Conservation (phyloP, 2,797 vertebrate species). For the Clarias laeviceps region DNA sequence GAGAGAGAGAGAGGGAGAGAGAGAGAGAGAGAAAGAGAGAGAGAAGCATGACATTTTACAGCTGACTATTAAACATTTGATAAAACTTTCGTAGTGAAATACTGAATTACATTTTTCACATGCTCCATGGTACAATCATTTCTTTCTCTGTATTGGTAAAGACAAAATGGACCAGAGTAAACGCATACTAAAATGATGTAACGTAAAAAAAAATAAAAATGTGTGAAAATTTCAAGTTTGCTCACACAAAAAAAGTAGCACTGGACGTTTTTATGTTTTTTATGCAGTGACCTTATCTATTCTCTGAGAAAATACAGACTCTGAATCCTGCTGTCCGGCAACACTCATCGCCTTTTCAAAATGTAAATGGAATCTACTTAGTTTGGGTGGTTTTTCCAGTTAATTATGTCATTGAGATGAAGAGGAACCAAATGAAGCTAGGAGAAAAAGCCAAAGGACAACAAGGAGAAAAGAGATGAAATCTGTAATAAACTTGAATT, state of each 20-base stretch:
- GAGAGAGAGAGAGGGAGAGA: constrained; percentile 28
- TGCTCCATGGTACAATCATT: constrained; percentile 40
- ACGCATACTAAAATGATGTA: constrained; percentile 44
- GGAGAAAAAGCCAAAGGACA: constrained; percentile 93
- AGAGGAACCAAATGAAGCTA: constrained; percentile 89
- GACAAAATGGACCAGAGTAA: constrained; percentile 40
- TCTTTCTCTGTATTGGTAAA: constrained; percentile 38
- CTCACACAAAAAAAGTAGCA: not conserved
- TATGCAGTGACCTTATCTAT: no score
- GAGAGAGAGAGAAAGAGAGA: constrained; percentile 14
- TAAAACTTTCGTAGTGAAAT: constrained; percentile 51
- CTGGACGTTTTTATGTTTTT: not conserved
- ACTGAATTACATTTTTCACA: constrained; percentile 48
- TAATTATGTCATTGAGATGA: constrained; percentile 95
- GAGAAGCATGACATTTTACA: constrained; percentile 48
- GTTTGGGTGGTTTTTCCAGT: constrained; percentile 84
- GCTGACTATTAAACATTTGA: constrained; percentile 52
- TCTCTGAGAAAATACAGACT: constrained; percentile 55
- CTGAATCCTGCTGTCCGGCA: constrained; percentile 62
- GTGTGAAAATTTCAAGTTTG: constrained; percentile 32
- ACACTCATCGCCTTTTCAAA: constrained; percentile 62
- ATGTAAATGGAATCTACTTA: constrained; percentile 72
- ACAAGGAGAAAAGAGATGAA: constrained; percentile 97
- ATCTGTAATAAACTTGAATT: constrained; percentile 99
- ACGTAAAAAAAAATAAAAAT: constrained; percentile 51